phyloP scores from a whole-genome alignment of 2,113 vertebrate species.

The Neolamprologus modestus region DNA sequence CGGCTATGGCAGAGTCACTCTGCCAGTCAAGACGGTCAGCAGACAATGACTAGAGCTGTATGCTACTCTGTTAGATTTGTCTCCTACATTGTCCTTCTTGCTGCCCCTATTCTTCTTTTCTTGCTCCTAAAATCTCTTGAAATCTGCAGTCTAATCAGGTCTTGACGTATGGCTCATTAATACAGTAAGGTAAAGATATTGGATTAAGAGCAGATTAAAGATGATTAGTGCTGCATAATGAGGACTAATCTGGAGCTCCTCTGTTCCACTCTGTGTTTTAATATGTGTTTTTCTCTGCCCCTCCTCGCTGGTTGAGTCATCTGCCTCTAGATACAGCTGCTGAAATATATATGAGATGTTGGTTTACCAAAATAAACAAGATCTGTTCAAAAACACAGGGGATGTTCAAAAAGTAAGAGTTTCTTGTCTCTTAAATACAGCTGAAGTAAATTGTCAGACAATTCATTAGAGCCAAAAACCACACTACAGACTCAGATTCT shows the following conservation, averaged over 20 bases:
- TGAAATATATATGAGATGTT: conserved; percentile 59
- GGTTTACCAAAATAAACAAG: conserved; percentile 31
- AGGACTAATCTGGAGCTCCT: conserved; percentile 39
- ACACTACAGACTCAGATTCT: background rate
- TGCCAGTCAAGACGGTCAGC: background rate
- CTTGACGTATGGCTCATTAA: conserved; percentile 38
- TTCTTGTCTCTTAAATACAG: conserved; percentile 7
- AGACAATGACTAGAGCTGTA: background rate
- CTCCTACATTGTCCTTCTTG: background rate
- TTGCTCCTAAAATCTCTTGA: background rate
- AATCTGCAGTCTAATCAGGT: conserved; percentile 38
- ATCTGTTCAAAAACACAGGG: background rate
- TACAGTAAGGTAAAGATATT: conserved; percentile 57
- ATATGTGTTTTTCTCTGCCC: conserved; percentile 33
- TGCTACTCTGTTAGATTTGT: background rate
- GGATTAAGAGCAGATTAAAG: conserved; percentile 66
- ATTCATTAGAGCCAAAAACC: background rate
- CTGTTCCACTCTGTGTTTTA: conserved; percentile 28
- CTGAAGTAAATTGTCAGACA: background rate
- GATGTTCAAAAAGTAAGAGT: conserved; percentile 7
- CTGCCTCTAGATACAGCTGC: conserved; percentile 32
- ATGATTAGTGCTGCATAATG: conserved; percentile 62
- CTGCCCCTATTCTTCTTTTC: background rate
- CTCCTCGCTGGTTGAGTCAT: conserved; percentile 31
- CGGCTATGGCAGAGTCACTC: background rate